These are phyloP conservation scores for Poecile montanus DNA, from an alignment of 2,797 vertebrate species.

Conservation along the genomic window DNA sequence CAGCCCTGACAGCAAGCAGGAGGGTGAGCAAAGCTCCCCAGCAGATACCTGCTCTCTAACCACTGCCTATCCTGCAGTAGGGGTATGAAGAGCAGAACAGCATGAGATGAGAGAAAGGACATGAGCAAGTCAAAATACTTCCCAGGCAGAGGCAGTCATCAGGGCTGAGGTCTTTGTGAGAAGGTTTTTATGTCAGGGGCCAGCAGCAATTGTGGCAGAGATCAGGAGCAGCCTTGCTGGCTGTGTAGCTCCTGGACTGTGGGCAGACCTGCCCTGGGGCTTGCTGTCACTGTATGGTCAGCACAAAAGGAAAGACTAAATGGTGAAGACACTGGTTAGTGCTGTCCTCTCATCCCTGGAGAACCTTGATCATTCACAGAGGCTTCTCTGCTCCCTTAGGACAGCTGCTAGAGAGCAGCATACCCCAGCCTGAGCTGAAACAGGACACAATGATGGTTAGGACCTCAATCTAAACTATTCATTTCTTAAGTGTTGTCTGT, in stretches of 20 bases:
- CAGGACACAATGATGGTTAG: background rate
- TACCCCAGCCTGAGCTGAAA: background rate
- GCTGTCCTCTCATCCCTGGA: background rate
- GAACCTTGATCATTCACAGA: background rate
- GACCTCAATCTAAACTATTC: background rate
- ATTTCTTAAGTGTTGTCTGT: background rate
- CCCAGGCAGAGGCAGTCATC: background rate
- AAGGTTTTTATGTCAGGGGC: background rate
- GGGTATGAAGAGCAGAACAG: background rate
- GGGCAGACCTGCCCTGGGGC: background rate
- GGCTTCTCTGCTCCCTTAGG: background rate
- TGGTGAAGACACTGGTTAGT: background rate
- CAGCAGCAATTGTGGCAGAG: background rate
- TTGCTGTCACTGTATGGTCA: background rate
- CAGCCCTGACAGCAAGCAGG: background rate
- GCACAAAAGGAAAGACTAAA: rapidly evolving
- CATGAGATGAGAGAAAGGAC: background rate
- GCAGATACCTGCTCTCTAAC: background rate
- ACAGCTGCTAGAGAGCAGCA: background rate
- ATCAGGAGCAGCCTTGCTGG: background rate
- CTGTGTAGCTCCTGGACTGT: background rate
- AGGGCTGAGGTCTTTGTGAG: background rate
- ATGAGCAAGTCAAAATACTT: background rate
- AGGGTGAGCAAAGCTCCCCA: background rate
- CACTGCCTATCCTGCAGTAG: background rate